Conservation (phyloP, 2,797 vertebrate genomes). For the Pygocentrus nattereri region DNA sequence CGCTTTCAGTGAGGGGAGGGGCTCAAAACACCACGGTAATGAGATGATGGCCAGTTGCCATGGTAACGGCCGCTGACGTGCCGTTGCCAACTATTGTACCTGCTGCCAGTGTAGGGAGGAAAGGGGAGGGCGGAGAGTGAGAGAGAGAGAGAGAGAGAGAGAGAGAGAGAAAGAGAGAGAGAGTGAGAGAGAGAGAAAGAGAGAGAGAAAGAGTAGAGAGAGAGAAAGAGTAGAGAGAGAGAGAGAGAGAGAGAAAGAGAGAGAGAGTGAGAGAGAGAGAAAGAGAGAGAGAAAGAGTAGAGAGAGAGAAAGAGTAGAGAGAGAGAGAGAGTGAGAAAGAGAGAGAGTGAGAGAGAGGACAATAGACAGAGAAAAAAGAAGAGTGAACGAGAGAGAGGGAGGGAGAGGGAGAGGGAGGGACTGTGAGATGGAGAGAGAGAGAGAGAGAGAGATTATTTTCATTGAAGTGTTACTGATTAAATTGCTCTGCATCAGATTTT, state of each 20-base stretch:
- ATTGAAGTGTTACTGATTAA: too few species aligned
- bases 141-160: background rate
- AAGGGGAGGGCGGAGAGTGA: conserved; percentile 8
- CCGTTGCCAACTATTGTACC: conserved; percentile 67
- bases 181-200: conserved; percentile 29
- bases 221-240: background rate
- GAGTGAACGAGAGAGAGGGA: background rate
- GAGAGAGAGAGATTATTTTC: too few species aligned
- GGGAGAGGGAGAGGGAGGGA: background rate
- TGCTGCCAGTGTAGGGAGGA: conserved; percentile 63
- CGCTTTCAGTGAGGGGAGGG: conserved; percentile 6
- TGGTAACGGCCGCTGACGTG: conserved; percentile 76
- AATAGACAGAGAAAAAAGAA: background rate
- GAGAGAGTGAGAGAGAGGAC: background rate
- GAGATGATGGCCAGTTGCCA: conserved; percentile 71
- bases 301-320: background rate
- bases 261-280: background rate
- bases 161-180: background rate
- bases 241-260: background rate
- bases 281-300: background rate
- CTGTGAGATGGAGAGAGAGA: background rate
- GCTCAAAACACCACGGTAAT: conserved; percentile 38
- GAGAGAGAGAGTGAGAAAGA: background rate
- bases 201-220: background rate
- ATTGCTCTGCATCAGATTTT: too few species aligned